These are phyloP conservation scores for Pterobdella sp. DNA, from an alignment of 2,888 invertebrate genomes.

Conservation along the genomic window DNA sequence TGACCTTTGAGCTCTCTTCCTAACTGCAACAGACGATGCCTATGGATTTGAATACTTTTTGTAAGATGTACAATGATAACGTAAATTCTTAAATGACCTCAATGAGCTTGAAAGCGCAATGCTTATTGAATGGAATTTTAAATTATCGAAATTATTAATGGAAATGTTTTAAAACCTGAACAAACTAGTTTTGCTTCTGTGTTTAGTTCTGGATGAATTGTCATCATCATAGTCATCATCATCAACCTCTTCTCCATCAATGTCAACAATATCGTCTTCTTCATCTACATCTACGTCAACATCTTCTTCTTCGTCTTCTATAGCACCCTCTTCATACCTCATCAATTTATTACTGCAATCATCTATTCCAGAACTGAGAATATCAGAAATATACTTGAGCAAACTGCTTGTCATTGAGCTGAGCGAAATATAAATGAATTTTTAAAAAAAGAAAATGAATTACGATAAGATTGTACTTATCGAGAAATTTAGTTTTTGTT, in stretches of 20 bases:
- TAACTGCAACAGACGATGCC: slow-evolving; percentile 54
- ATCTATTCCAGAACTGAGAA: not conserved
- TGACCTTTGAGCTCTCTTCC: slow-evolving; percentile 72
- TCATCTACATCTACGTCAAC: not conserved
- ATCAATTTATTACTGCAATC: not conserved
- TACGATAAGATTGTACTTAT: too few relatives aligned
- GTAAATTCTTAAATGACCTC: too few relatives aligned
- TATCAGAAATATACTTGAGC: slow-evolving; percentile 1
- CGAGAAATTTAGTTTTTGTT: too few relatives aligned
- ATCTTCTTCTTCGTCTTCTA: not conserved
- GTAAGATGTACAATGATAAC: too few relatives aligned
- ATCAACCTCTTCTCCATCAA: not conserved
- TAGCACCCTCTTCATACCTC: not conserved
- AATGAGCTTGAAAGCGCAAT: too few relatives aligned
- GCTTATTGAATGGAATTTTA: too few relatives aligned
- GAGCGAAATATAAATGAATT: not conserved
- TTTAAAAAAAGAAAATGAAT: not conserved
- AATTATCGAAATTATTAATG: too few relatives aligned
- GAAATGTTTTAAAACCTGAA: too few relatives aligned
- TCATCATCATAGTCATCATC: not conserved
- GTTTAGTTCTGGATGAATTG: not conserved
- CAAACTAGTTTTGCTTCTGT: not conserved
- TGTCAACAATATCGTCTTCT: not conserved
- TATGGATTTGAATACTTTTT: not conserved
- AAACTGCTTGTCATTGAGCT: slow-evolving; percentile 10